Conservation (phyloP, 2,797 vertebrate species). For the Argya squamiceps region DNA sequence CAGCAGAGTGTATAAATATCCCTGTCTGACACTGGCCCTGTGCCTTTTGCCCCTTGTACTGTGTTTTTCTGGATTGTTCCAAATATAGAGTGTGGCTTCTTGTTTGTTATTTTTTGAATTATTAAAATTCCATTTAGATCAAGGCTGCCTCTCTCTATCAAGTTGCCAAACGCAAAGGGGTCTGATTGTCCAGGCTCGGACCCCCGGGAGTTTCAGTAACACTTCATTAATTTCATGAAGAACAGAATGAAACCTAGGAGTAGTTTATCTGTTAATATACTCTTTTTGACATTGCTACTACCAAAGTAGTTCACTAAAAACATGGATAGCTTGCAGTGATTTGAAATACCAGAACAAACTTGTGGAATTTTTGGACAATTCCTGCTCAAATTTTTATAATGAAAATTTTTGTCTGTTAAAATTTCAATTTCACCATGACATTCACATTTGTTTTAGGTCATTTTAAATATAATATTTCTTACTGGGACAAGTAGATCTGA, state of each 20-base stretch:
- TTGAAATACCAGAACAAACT: neutral
- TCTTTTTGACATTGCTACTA: neutral
- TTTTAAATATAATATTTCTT: neutral
- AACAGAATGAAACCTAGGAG: neutral
- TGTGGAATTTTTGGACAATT: neutral
- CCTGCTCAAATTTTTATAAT: neutral
- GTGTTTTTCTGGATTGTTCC: no score
- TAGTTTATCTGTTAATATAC: neutral
- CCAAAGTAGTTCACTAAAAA: neutral
- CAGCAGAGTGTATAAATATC: no score
- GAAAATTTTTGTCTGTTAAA: neutral
- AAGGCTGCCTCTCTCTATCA: no score
- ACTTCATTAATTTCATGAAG: slow-evolving; percentile 3
- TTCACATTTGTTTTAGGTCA: neutral
- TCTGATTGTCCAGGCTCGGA: no score
- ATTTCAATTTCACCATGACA: neutral
- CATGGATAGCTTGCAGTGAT: neutral
- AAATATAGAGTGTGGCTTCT: no score
- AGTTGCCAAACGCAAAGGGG: no score
- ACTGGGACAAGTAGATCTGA: neutral
- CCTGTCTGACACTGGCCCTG: no score
- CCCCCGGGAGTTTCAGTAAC: neutral
- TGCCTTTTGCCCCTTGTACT: no score
- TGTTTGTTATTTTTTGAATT: no score
- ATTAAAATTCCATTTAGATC: no score